Percentiles rank a stretch among this genome's conserved stretches.
Conservation (phyloP, 2,113 vertebrate genomes). For the Hemiscyllium ocellatum region DNA sequence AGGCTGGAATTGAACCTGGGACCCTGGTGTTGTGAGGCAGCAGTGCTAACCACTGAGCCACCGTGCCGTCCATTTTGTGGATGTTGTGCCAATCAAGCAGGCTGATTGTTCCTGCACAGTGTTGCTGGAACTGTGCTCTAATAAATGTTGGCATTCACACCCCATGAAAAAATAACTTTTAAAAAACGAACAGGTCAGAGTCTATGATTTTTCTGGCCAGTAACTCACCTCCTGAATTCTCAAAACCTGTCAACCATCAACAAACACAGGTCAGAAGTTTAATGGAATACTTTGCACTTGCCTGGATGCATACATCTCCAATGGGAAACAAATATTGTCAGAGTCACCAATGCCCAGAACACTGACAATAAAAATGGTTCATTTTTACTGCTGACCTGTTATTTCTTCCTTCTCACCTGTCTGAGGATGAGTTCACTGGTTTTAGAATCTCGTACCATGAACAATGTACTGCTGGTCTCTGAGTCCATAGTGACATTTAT, state of each 20-base stretch:
- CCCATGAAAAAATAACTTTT: too few species aligned
- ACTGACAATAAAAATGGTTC: background rate
- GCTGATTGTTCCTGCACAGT: too few species aligned
- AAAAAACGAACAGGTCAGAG: background rate
- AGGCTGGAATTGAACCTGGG: too few species aligned
- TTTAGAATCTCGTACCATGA: background rate
- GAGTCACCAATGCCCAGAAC: background rate
- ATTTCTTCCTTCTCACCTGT: constrained; percentile 1
- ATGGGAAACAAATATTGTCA: background rate
- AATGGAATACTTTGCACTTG: background rate
- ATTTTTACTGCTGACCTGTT: background rate
- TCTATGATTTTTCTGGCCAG: background rate
- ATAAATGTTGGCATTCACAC: too few species aligned
- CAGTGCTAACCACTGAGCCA: too few species aligned
- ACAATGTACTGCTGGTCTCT: background rate
- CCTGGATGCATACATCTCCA: background rate
- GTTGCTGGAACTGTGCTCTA: too few species aligned
- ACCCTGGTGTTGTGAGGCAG: too few species aligned
- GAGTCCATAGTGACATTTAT: background rate
- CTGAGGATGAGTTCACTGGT: background rate
- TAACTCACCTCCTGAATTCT: background rate
- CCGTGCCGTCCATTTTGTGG: too few species aligned
- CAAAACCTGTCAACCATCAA: background rate
- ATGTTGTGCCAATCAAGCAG: too few species aligned
- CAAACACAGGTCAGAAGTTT: background rate